Base-by-base conservation (phyloP, 2,113 vertebrate species). In the Heliornis fulica region DNA sequence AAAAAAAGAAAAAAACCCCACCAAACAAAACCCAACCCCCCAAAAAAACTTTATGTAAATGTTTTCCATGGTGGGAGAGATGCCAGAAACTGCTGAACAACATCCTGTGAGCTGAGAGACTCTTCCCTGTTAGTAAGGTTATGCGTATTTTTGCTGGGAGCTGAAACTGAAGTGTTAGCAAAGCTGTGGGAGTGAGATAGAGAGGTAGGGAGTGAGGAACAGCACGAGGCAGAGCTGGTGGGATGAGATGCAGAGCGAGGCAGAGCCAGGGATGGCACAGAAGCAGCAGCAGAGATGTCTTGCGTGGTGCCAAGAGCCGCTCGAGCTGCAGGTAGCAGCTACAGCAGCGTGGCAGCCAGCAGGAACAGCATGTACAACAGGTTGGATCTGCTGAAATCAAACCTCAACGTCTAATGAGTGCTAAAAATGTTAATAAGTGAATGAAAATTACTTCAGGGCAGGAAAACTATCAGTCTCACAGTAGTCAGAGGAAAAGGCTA, bases 271-370 rank as follows among this genome's bases (percentile, higher is more conserved):
- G 20, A 81, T 18, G 38, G 7, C 4, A 6, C 29, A 86, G 79
- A 69, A 78, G 14, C 61, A 57, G 65, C 28, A 32, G 31, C 50
- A 43, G 13, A 60, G 54, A 75, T 3, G 4, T 18, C 38, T 64
- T 1, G 2, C 8, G 12, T 0, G 2, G 17, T 1, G 3, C 45
- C 46, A 29, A 20, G 65, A 80, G 36, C 20, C 5, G 2, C 66
- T 38, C 7, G 26, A 83, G 77, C 21, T 1, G 1, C 36, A n/a
- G 20, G 32, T 34, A 87, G 54, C 59, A 77, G 32, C 26, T 83
- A 26, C 21, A 19, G 34, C 69, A 56, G 50, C 15, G 34, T 71
- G 34, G n/a, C 43, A 90, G 70, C 15, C 65, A 56, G 50, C 50
- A 69, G 18, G 25, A 91, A 10, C 28, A 79, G 34, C 36, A 23